Percentiles rank a stretch among this genome's conserved stretches.
phyloP scores from a whole-genome alignment of 2,797 vertebrate genomes.

The Neosilurus hyrtlii region DNA sequence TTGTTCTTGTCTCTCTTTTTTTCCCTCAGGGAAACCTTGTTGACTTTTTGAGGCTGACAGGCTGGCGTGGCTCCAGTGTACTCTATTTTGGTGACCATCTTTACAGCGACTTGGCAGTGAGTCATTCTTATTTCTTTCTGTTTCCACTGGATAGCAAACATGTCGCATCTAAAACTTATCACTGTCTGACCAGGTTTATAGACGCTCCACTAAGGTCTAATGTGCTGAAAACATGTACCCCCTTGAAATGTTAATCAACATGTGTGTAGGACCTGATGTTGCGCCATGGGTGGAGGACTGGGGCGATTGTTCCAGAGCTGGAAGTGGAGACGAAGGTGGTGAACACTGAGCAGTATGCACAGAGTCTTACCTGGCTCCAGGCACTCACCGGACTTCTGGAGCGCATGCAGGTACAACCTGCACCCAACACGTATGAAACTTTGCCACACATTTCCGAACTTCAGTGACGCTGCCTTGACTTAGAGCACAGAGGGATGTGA shows the following conservation, averaged over 20 bases:
- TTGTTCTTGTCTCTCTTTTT: constrained; percentile 41
- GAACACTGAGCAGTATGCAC: constrained; percentile 75
- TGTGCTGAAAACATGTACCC: neutral
- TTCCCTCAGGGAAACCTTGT: constrained; percentile 77
- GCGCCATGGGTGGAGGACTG: constrained; percentile 83
- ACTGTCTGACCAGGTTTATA: neutral
- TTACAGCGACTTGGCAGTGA: constrained; percentile 84
- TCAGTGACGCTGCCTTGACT: neutral
- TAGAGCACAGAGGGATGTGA: neutral
- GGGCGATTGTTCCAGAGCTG: constrained; percentile 82
- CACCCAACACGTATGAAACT: neutral
- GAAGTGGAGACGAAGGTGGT: constrained; percentile 82
- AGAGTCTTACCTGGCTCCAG: constrained; percentile 84
- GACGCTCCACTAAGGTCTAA: too few relatives aligned
- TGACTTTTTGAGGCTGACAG: constrained; percentile 81
- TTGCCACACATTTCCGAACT: neutral
- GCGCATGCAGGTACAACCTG: constrained; percentile 64
- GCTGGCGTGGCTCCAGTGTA: constrained; percentile 82
- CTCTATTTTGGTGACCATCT: constrained; percentile 87
- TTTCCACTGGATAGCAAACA: neutral
- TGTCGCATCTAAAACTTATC: neutral
- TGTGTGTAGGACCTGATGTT: constrained; percentile 77
- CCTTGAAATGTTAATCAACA: neutral
- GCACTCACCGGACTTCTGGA: constrained; percentile 83
- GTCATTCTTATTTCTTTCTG: constrained; percentile 27